These are phyloP conservation scores for Anarsia innoxiella DNA, from an alignment of 2,888 invertebrate species.

Conservation along the genomic window DNA sequence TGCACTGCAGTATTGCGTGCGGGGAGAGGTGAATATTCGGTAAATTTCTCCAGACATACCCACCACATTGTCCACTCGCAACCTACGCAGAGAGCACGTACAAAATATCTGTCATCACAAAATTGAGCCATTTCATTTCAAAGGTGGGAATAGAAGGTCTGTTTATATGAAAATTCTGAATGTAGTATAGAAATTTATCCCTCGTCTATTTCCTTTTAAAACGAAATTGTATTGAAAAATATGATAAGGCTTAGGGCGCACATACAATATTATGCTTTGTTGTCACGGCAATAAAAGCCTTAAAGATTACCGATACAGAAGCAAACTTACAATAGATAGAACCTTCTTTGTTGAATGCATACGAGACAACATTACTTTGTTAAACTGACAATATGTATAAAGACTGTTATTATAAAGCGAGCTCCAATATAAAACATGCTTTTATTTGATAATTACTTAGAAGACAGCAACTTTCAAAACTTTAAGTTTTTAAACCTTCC, in stretches of 20 bases:
- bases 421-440: too few species aligned
- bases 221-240: slow-evolving; percentile 39
- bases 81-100: background rate
- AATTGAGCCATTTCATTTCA: slow-evolving; percentile 1
- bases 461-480: too few species aligned
- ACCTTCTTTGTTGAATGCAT: too few species aligned
- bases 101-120: background rate
- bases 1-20: slow-evolving; percentile 6
- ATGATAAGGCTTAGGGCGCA: slow-evolving; percentile 26
- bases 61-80: slow-evolving; percentile 4
- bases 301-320: slow-evolving; percentile 42
- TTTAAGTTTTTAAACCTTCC: too few species aligned
- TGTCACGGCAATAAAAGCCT: slow-evolving; percentile 48
- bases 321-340: too few species aligned
- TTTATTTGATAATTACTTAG: too few species aligned
- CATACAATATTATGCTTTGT: slow-evolving; percentile 48
- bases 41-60: slow-evolving; percentile 9
- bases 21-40: slow-evolving; percentile 12
- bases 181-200: too few species aligned
- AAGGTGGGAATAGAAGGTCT: background rate
- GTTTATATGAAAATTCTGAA: background rate
- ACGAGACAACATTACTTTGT: too few species aligned
- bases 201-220: slow-evolving; percentile 30
- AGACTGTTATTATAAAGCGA: too few species aligned
- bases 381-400: too few species aligned